Conservation (phyloP, 2,888 invertebrate species). For the Euphydryas editha region DNA sequence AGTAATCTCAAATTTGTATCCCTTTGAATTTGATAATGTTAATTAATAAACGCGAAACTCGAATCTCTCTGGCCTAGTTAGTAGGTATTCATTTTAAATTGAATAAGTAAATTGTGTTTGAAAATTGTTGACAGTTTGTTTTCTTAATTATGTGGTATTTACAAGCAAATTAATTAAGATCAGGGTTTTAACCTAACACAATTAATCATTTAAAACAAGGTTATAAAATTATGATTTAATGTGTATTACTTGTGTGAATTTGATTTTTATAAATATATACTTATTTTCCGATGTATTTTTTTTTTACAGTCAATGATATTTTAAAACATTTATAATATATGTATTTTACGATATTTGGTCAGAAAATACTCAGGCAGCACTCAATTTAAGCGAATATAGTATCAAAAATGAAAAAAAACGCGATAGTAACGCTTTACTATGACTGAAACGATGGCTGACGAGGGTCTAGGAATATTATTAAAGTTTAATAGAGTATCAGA, state of each 20-base stretch:
- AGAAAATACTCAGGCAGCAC: background rate
- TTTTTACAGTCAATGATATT: background rate
- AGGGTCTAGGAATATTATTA: conserved; percentile 65
- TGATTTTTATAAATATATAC: too few species aligned
- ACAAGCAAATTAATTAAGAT: background rate
- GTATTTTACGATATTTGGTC: too few species aligned
- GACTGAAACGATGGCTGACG: conserved; percentile 51
- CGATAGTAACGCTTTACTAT: conserved; percentile 37
- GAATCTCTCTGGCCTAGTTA: conserved; percentile 29
- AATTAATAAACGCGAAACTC: conserved; percentile 22
- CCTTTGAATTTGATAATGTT: conserved; percentile 29
- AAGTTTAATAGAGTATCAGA: conserved; percentile 50
- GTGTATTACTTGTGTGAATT: too few species aligned
- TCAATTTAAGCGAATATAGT: conserved; percentile 23
- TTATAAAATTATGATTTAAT: too few species aligned
- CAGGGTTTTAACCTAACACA: background rate
- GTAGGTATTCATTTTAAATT: conserved; percentile 26
- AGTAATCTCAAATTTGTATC: conserved; percentile 23
- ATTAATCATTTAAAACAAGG: background rate
- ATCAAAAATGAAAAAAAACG: conserved; percentile 27
- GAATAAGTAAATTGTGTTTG: conserved; percentile 15
- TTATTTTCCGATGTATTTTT: background rate
- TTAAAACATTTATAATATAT: background rate
- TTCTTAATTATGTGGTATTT: conserved; percentile 14
- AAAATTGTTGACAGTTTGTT: conserved; percentile 20